Evolutionary conservation across 2,797 vertebrate species (phyloP).

Genomic region (Gymnoscopelus braueri): DNA sequence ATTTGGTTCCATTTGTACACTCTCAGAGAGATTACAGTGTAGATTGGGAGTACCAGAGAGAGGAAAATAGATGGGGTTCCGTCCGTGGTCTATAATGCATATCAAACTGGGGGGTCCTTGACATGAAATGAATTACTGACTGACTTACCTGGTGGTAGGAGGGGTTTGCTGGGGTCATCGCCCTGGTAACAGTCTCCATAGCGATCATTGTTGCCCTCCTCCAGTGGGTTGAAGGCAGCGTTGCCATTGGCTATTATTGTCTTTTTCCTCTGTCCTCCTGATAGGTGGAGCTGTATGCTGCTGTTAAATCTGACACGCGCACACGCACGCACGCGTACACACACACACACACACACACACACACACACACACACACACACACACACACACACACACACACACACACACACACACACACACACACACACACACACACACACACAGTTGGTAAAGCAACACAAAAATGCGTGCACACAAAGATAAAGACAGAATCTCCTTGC

Average conservation of each 20-base stretch:
- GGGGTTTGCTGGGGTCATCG: constrained; percentile 88
- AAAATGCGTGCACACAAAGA: background rate
- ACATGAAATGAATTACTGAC: background rate
- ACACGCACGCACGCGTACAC: background rate
- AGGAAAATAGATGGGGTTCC: too few relatives aligned
- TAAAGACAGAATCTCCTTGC: too few relatives aligned
- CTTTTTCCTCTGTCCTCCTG: constrained; percentile 71
- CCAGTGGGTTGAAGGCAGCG: constrained; percentile 84
- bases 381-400: background rate
- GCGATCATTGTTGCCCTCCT: constrained; percentile 91
- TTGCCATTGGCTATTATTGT: constrained; percentile 82
- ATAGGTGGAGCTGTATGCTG: constrained; percentile 85
- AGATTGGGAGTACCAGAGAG: too few relatives aligned
- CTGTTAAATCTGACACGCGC: constrained; percentile 81
- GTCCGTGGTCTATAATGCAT: too few relatives aligned
- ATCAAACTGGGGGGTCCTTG: too few relatives aligned
- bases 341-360: background rate
- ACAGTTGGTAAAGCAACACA: background rate
- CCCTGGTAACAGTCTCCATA: constrained; percentile 75
- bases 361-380: too few relatives aligned
- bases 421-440: background rate
- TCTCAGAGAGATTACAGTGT: constrained; percentile 4
- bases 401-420: background rate
- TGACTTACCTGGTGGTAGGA: constrained; percentile 86
- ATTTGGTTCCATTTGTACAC: background rate